Evolutionary conservation across 2,797 vertebrate genomes (phyloP).

Genomic region (Lithobates pipiens): DNA sequence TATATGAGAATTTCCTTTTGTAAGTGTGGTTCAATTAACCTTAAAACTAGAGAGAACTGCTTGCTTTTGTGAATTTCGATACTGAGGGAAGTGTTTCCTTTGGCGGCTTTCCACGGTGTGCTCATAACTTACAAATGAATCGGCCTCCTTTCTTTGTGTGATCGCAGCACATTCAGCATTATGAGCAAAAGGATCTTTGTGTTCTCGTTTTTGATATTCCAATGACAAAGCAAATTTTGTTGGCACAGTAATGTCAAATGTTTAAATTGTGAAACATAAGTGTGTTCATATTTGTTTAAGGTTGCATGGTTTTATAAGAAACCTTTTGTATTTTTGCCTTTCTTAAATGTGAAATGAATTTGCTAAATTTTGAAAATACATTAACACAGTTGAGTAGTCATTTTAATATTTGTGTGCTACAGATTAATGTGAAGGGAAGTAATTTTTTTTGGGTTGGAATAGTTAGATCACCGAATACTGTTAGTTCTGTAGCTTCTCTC

Average conservation of each 20-base stretch:
- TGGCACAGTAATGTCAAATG: neutral
- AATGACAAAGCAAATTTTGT: constrained; percentile 14
- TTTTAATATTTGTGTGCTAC: neutral
- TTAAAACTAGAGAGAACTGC: constrained; percentile 15
- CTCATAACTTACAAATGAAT: neutral
- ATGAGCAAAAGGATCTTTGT: constrained; percentile 26
- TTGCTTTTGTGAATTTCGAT: constrained; percentile 48
- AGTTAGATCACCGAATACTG: no score
- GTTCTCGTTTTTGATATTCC: neutral
- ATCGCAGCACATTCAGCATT: neutral
- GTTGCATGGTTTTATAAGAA: neutral
- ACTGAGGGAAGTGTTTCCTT: constrained; percentile 36
- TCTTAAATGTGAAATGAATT: no score
- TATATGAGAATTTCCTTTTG: constrained; percentile 21
- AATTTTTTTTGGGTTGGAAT: no score
- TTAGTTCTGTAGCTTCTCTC: no score
- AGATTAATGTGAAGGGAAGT: no score
- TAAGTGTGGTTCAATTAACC: constrained; percentile 1
- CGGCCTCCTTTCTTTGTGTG: constrained; percentile 21
- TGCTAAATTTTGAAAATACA: no score
- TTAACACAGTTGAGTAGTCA: neutral
- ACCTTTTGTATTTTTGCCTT: no score
- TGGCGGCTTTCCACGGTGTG: constrained; percentile 24
- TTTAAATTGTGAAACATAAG: neutral
- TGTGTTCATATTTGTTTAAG: neutral